Evolutionary conservation across 2,797 vertebrate genomes (phyloP), one percentile per base, ranked within the genome.

Genomic region (Mormyrus proboscirostris): DNA sequence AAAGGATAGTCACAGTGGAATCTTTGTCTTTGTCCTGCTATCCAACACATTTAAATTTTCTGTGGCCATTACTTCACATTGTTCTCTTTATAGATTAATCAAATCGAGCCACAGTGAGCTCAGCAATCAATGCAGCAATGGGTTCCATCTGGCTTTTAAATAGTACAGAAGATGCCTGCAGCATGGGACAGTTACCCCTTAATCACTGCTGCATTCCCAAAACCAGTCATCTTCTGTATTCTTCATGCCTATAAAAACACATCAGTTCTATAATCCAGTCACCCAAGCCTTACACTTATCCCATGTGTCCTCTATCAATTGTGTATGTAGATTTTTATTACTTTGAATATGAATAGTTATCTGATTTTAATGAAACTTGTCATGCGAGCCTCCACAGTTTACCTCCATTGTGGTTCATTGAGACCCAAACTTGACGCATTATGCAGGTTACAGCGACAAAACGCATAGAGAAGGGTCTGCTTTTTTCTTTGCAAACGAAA

Each of bases 1-100:
- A 59, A 87, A 38, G 86, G 16, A 62, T 59, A 55, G 49, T 33
- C 51, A 86, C 84, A 86, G 29, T 41, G 55, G 33, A 41, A 87
- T 59, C 85, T 87, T 79, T 44, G 73, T 82, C 86, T 87, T 87
- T 87, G 86, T 87, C 53, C n/a, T 8, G 33, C 25, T 59, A 55
- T 86, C 50, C 51, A 33, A 59, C 50, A n/a, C 29, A 1, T 57
- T 87, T 57, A 87, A 87, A 53, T n/a, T 53, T 29, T 87, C 86
- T 33, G 16, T 22, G 53, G 86, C 53, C 51, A 9, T 87, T 19
- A n/a, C 33, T 33, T 57, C 86, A 14, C 55, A 57, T 59, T 87
- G 86, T 87, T 51, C 12, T 87, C 55, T 41, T 85, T 44, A 87
- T 87, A n/a, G 86, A 87, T 87, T 59, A 57, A 53, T 87, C 86